Percentiles rank a stretch among this genome's conserved stretches.
phyloP scores from a whole-genome alignment of 1,140 invertebrate genomes.

The Ceratina japonica region DNA sequence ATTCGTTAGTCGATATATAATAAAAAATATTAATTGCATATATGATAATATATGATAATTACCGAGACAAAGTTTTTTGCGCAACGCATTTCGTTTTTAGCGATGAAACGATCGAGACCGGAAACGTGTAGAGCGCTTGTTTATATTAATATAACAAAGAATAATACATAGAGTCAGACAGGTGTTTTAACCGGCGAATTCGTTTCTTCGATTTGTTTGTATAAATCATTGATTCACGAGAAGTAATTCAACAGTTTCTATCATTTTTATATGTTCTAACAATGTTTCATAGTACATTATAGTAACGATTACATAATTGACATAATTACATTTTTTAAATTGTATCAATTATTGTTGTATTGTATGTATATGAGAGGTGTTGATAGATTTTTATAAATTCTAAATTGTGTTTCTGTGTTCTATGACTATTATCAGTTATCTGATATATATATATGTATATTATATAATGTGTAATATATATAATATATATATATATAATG shows the following conservation, averaged over 20 bases:
- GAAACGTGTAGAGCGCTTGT: slow-evolving; percentile 38
- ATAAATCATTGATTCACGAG: slow-evolving; percentile 4
- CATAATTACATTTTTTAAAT: slow-evolving; percentile 47
- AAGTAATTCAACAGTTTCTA: slow-evolving; percentile 20
- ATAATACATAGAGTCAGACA: slow-evolving; percentile 6
- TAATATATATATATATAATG: not conserved
- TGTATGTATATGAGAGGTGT: slow-evolving; percentile 58
- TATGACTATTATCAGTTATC: slow-evolving; percentile 44
- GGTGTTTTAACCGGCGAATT: slow-evolving; percentile 23
- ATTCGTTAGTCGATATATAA: slow-evolving; percentile 42
- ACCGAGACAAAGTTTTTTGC: slow-evolving; percentile 3
- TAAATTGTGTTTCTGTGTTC: slow-evolving; percentile 64
- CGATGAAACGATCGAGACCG: slow-evolving; percentile 17
- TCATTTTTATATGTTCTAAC: slow-evolving; percentile 17
- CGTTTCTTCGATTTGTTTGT: slow-evolving; percentile 9
- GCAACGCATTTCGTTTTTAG: slow-evolving; percentile 5
- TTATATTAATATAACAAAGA: slow-evolving; percentile 24
- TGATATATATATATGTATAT: slow-evolving; percentile 27
- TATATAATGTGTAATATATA: slow-evolving; percentile 7
- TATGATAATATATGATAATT: not conserved
- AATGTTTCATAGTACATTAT: slow-evolving; percentile 14
- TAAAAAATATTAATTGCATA: slow-evolving; percentile 11
- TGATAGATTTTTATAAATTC: slow-evolving; percentile 73
- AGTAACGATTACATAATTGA: slow-evolving; percentile 53
- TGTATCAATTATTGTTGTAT: slow-evolving; percentile 61